Evolutionary conservation across 2,797 vertebrate genomes (phyloP).

Genomic region (Natrix natrix): DNA sequence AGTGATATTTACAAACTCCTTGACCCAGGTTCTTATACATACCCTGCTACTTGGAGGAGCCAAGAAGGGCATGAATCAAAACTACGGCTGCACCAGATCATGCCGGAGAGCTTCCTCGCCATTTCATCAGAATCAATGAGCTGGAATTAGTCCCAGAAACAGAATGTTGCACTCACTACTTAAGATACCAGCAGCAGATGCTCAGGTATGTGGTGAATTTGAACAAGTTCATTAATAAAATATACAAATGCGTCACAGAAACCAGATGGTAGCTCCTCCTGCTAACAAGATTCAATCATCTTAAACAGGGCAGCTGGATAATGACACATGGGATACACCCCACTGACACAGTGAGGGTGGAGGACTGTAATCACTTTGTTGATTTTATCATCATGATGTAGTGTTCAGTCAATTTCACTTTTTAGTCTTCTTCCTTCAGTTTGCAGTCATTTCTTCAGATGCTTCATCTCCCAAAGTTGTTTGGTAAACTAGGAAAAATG

Average conservation of each 20-base stretch:
- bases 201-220: neutral
- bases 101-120: neutral
- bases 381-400: neutral
- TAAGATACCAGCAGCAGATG: neutral
- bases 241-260: neutral
- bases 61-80: neutral
- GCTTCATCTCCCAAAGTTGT: neutral
- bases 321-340: neutral
- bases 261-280: neutral
- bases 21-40: neutral
- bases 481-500: neutral
- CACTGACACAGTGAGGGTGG: neutral
- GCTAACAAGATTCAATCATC: neutral
- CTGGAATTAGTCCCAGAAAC: neutral
- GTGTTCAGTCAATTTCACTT: neutral
- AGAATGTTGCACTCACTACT: neutral
- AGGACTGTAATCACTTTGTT: neutral
- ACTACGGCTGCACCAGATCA: neutral
- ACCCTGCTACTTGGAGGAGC: neutral
- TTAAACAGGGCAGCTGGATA: neutral
- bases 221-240: neutral
- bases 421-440: neutral
- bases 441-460: neutral
- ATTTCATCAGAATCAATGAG: neutral
- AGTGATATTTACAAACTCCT: neutral